Evolutionary conservation across 37 sponge, comb jelly and placozoan genomes (phyloP).

Genomic region (Cliona cf. orientalis): DNA sequence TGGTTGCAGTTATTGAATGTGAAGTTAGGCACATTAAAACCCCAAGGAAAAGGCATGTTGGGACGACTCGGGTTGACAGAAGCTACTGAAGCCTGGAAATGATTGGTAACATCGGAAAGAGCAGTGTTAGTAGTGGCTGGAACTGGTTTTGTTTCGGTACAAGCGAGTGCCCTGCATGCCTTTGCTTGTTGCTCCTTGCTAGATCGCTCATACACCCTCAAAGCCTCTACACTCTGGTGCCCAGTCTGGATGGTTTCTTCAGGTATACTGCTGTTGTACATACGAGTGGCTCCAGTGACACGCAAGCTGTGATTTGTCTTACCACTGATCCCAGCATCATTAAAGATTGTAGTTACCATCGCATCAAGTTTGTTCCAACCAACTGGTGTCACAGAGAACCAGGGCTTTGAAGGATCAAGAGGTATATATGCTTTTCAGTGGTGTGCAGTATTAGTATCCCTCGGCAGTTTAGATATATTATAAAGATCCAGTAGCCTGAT

Average conservation of each 20-base stretch:
- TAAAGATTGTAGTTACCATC: not conserved
- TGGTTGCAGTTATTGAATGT: too few relatives aligned
- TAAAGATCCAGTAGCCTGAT: not conserved
- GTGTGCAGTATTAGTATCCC: not conserved
- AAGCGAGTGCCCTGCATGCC: not conserved
- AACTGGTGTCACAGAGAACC: not conserved
- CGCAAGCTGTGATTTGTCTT: not conserved
- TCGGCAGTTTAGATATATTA: not conserved
- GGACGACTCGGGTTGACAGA: too few relatives aligned
- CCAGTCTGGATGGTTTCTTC: slow-evolving; percentile 4
- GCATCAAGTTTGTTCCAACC: slow-evolving; percentile 5
- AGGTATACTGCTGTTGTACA: not conserved
- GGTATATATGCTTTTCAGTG: not conserved
- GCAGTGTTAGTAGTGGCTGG: too few relatives aligned
- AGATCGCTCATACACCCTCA: not conserved
- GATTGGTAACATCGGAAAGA: too few relatives aligned
- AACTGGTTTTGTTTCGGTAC: too few relatives aligned
- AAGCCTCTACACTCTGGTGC: not conserved
- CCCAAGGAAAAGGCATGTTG: too few relatives aligned
- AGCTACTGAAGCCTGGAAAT: too few relatives aligned
- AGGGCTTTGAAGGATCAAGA: not conserved
- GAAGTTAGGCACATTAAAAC: too few relatives aligned
- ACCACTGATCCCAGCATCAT: slow-evolving; percentile 4
- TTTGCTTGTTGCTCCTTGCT: not conserved
- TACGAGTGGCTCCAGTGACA: not conserved